These are phyloP conservation scores for Parazoanthus atlanticus DNA, from an alignment of 92 coral and sea anemone species.

Conservation along the genomic window DNA sequence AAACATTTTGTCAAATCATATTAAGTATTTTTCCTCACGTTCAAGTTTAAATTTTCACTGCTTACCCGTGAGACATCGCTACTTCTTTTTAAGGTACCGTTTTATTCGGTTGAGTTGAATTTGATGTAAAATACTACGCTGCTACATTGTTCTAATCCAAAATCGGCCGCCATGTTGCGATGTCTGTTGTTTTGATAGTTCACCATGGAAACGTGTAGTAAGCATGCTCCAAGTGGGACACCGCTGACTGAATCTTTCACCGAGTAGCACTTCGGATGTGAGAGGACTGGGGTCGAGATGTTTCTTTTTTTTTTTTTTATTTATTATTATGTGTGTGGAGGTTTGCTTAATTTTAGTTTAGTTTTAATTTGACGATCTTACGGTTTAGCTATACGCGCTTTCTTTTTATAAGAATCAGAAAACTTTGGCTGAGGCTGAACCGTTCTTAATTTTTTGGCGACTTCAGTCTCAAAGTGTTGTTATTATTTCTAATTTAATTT, in stretches of 20 bases:
- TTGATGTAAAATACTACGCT: neutral
- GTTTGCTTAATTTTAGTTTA: too few relatives aligned
- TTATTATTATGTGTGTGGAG: too few relatives aligned
- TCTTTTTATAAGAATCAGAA: too few relatives aligned
- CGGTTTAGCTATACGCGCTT: too few relatives aligned
- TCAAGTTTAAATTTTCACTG: neutral
- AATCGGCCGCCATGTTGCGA: constrained; percentile 34
- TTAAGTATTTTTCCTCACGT: neutral
- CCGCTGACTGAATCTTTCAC: constrained; percentile 3
- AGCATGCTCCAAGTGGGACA: constrained; percentile 24
- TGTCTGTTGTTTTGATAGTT: constrained; percentile 37
- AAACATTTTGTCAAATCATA: neutral
- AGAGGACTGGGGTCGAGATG: too few relatives aligned
- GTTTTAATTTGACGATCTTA: too few relatives aligned
- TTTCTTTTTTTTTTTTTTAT: too few relatives aligned
- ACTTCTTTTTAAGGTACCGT: neutral
- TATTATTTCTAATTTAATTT: too few relatives aligned
- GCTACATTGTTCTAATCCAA: neutral
- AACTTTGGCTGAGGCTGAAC: too few relatives aligned
- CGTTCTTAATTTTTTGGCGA: too few relatives aligned
- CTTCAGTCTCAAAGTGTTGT: too few relatives aligned
- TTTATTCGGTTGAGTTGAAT: neutral
- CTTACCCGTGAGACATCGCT: constrained; percentile 39
- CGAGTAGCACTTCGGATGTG: too few relatives aligned
- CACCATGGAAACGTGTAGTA: constrained; percentile 36